Conservation (phyloP, 2,888 invertebrate genomes). For the Synanthedon formicaeformis region DNA sequence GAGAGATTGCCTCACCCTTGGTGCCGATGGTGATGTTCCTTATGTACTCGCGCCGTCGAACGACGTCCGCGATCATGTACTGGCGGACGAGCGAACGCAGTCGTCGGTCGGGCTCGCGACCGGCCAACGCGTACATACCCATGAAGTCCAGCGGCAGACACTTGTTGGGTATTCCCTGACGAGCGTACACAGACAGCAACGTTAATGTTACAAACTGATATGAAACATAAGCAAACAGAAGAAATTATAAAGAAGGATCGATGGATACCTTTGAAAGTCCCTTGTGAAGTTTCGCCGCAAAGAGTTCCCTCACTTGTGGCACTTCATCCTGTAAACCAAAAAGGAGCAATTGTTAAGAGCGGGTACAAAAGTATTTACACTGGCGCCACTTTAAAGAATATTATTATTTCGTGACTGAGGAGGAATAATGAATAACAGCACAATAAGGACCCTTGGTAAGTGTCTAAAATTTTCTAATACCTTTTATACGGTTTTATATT, state of each 20-base stretch:
- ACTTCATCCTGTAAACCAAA: slow-evolving; percentile 75
- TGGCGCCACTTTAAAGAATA: too few relatives aligned
- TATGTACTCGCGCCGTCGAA: slow-evolving; percentile 90
- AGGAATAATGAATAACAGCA: too few relatives aligned
- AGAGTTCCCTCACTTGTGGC: slow-evolving; percentile 87
- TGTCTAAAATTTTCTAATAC: too few relatives aligned
- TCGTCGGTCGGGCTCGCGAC: slow-evolving; percentile 87
- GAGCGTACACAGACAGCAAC: background rate
- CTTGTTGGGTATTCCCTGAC: slow-evolving; percentile 85
- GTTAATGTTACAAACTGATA: too few relatives aligned
- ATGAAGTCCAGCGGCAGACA: slow-evolving; percentile 96
- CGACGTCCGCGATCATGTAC: slow-evolving; percentile 90
- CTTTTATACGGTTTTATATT: too few relatives aligned
- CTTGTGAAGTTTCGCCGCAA: slow-evolving; percentile 93
- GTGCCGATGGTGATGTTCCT: slow-evolving; percentile 83
- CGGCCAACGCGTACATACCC: slow-evolving; percentile 93
- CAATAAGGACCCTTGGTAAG: too few relatives aligned
- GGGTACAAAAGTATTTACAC: background rate
- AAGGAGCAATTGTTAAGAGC: background rate
- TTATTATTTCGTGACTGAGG: too few relatives aligned
- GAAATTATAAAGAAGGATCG: too few relatives aligned
- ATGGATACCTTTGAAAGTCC: slow-evolving; percentile 72
- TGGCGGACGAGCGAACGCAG: slow-evolving; percentile 77
- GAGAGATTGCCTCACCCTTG: slow-evolving; percentile 38
- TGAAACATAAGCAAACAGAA: too few relatives aligned